Evolutionary conservation across 1,140 invertebrate species (phyloP), one percentile per base, ranked within the genome.

Genomic region (Lepidurus arcticus): DNA sequence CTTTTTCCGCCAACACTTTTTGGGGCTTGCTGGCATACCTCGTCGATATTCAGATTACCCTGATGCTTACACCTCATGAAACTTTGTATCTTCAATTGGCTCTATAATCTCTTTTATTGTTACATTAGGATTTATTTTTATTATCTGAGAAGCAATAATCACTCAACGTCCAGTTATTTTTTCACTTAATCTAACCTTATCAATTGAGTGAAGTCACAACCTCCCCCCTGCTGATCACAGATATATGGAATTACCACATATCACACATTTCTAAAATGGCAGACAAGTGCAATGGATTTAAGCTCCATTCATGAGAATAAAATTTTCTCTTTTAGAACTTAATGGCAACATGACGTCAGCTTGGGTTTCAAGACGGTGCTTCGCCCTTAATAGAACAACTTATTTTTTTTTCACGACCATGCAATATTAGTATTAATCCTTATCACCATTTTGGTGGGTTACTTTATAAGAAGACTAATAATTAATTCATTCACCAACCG

Each of bases 1-100:
- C 90, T n/a, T 92, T 92, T 85, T 92, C 92, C 53, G 90, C 90
- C 89, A 91, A 87, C 90, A 92, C 87, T 92, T 91, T 84, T 86
- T 92, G 88, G 91, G 91, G 34, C 84, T 92, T 86, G 86, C 86
- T 73, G 91, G 91, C 1, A 92, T 92, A 86, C 91, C 92, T 53
- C 89, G 91, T 76, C 90, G 91, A 53, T 91, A 91, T 81, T 88
- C 88, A 45, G 91, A 93, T 85, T 93, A 91, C 80, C 89, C 90
- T 7, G 90, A 92, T 86, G 84, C 84, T 77, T 92, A 85, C 83
- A 84, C 84, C 78, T 81, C 83, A 80, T 91, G 89, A 89, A 92
- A 92, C 88, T 83, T 88, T 81, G 81, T 91, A 79, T 90, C 89
- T 43, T 89, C 89, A 45, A 84, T 90, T 82, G 90, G 90, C 75